Evolutionary conservation across 2,888 invertebrate species (phyloP).

Genomic region (Oscheius onirici): DNA sequence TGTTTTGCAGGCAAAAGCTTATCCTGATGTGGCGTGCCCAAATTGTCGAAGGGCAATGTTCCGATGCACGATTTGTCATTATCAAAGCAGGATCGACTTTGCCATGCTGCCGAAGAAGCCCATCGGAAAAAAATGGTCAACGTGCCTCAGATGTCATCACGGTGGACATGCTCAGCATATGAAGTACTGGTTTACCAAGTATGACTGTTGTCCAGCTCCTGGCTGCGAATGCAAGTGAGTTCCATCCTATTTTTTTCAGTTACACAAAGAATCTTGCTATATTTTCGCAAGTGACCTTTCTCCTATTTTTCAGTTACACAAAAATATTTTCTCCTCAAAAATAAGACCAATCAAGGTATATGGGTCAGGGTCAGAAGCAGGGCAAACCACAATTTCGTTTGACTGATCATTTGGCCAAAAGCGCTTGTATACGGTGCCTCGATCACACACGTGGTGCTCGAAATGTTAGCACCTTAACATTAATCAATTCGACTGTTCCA

Average conservation of each 20-base stretch:
- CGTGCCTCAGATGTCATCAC: constrained; percentile 17
- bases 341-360: no score
- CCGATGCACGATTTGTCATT: constrained; percentile 9
- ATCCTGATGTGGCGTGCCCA: constrained; percentile 9
- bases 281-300: no score
- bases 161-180: constrained; percentile 13
- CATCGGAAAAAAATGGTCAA: neutral
- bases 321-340: no score
- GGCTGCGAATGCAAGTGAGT: constrained; percentile 20
- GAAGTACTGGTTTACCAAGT: neutral
- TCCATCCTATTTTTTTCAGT: neutral
- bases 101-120: neutral
- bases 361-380: no score
- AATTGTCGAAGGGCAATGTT: constrained; percentile 5
- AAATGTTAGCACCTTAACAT: no score
- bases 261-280: no score
- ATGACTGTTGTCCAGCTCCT: neutral
- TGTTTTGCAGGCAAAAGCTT: neutral
- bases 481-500: no score
- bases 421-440: no score
- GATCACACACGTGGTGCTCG: no score
- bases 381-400: no score
- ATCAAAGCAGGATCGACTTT: neutral
- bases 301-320: no score
- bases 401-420: no score